A percentile compares a stretch with the other conserved stretches of the same genome.
phyloP scores from a whole-genome alignment of 2,113 vertebrate species.

The Charina bottae region DNA sequence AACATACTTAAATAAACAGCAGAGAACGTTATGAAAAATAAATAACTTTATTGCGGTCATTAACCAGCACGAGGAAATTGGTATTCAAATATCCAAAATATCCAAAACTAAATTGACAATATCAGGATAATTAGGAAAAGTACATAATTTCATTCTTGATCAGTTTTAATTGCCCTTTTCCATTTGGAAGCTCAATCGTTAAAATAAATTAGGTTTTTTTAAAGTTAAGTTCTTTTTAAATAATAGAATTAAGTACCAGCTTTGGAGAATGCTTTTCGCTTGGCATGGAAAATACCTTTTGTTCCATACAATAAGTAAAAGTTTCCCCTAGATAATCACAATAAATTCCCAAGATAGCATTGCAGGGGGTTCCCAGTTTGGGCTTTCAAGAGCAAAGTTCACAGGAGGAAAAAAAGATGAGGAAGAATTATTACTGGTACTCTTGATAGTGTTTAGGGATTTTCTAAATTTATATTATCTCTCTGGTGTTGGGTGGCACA shows the following conservation, averaged over 20 bases:
- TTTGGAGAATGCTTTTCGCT: background rate
- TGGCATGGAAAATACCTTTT: background rate
- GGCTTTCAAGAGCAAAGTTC: background rate
- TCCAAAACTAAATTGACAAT: too few relatives aligned
- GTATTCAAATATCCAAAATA: too few relatives aligned
- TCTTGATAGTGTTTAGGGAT: background rate
- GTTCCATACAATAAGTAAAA: background rate
- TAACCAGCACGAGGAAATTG: too few relatives aligned
- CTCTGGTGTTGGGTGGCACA: rapidly evolving
- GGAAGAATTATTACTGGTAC: background rate
- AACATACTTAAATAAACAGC: background rate
- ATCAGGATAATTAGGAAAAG: too few relatives aligned
- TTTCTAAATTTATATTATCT: background rate
- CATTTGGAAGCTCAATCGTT: background rate
- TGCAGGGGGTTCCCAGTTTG: background rate
- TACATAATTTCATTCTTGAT: background rate
- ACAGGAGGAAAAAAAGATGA: background rate
- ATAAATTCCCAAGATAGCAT: background rate
- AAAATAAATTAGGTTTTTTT: background rate
- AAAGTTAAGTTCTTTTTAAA: background rate
- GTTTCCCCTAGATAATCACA: background rate
- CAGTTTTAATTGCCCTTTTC: background rate
- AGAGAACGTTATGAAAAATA: too few relatives aligned
- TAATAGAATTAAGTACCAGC: background rate
- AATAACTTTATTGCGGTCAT: too few relatives aligned